Conservation (phyloP, 1,140 invertebrate genomes). For the Drosophila funebris region DNA sequence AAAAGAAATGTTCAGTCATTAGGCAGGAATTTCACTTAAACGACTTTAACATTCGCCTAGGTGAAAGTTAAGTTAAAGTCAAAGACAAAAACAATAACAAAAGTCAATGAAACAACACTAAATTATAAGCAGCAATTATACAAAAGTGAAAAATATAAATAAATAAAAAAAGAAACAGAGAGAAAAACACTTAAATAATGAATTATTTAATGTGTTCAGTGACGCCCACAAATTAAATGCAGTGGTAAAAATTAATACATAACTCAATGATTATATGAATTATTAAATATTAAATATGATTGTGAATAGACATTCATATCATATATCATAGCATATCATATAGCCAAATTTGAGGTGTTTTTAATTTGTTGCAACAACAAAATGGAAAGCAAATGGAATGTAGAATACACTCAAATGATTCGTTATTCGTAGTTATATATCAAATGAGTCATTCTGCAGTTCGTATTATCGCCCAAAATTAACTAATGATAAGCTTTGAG, state of each 20-base stretch:
- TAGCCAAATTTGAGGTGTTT: too few relatives aligned
- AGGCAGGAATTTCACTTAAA: slow-evolving; percentile 73
- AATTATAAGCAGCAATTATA: slow-evolving; percentile 69
- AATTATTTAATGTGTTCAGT: slow-evolving; percentile 48
- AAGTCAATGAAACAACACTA: slow-evolving; percentile 43
- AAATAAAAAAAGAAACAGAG: too few relatives aligned
- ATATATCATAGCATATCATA: too few relatives aligned
- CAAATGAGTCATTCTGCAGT: neutral
- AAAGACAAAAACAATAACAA: slow-evolving; percentile 6
- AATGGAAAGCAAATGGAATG: too few relatives aligned
- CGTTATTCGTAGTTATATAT: neutral
- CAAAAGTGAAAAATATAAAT: slow-evolving; percentile 31
- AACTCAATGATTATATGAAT: slow-evolving; percentile 27
- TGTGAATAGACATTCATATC: slow-evolving; percentile 4
- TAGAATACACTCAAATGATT: neutral
- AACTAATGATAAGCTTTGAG: slow-evolving; percentile 20
- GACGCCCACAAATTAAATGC: slow-evolving; percentile 56
- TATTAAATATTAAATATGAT: too few relatives aligned
- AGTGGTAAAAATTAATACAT: slow-evolving; percentile 26
- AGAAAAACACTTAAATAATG: slow-evolving; percentile 61
- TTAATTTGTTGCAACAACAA: too few relatives aligned
- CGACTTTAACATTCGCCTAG: slow-evolving; percentile 37
- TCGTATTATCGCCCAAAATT: neutral
- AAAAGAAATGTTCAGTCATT: slow-evolving; percentile 77
- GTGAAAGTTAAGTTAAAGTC: slow-evolving; percentile 60